phyloP scores from a whole-genome alignment of 2,113 vertebrate genomes.

The Clupea harengus region DNA sequence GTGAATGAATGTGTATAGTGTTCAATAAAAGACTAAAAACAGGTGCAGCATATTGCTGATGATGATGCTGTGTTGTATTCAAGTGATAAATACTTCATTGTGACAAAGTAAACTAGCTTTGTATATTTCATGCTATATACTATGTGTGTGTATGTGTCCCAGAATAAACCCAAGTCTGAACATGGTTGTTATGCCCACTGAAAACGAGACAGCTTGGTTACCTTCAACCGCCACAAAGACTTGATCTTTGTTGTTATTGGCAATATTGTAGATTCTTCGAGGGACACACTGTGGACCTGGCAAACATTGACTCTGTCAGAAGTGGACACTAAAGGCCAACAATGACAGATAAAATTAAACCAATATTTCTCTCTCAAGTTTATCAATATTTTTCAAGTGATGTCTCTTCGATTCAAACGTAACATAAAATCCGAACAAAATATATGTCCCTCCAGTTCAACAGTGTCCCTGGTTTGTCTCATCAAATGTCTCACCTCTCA shows the following conservation, averaged over 20 bases:
- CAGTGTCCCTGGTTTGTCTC: too few species aligned
- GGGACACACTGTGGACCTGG: conserved; percentile 73
- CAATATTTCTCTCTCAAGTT: not conserved
- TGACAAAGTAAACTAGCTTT: too few species aligned
- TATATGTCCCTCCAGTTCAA: not conserved
- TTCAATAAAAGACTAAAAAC: too few species aligned
- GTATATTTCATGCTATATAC: not conserved
- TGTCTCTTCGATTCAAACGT: not conserved
- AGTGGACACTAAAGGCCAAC: not conserved
- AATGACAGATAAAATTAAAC: not conserved
- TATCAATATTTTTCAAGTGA: too few species aligned
- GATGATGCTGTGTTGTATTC: too few species aligned
- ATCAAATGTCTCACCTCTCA: conserved; percentile 60
- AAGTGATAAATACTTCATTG: too few species aligned
- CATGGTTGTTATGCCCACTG: too few species aligned
- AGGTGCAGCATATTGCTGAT: too few species aligned
- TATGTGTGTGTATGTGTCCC: not conserved
- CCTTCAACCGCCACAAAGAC: conserved; percentile 74
- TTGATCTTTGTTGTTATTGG: conserved; percentile 58
- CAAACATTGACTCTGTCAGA: not conserved
- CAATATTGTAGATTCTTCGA: conserved; percentile 69
- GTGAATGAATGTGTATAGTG: too few species aligned
- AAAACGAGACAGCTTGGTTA: conserved; percentile 41
- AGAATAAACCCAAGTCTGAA: not conserved
- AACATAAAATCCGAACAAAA: not conserved